Conservation (phyloP, 1,140 invertebrate genomes). For the Drosophila navojoa region DNA sequence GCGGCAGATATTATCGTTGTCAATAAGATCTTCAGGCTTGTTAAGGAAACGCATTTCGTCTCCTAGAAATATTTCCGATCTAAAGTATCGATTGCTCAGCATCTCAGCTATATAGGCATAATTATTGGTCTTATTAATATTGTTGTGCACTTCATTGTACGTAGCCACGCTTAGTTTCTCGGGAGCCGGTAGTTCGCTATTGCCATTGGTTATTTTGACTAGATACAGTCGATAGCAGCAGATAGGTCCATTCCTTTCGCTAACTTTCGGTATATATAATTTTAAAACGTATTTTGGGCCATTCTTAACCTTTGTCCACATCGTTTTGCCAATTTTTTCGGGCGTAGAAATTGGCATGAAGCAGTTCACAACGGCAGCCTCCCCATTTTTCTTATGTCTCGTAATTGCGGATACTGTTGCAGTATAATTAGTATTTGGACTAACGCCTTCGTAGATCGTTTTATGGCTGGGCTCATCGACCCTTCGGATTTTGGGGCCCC, state of each 20-base stretch:
- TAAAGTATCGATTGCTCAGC: constrained; percentile 87
- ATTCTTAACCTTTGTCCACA: constrained; percentile 89
- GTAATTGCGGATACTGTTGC: constrained; percentile 89
- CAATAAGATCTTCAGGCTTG: constrained; percentile 52
- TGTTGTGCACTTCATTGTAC: constrained; percentile 89
- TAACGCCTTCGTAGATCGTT: constrained; percentile 84
- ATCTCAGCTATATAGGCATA: constrained; percentile 93
- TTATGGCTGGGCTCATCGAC: constrained; percentile 84
- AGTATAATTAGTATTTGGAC: constrained; percentile 92
- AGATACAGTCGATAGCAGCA: constrained; percentile 93
- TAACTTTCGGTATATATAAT: constrained; percentile 89
- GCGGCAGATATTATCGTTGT: constrained; percentile 68
- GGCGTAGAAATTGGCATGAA: constrained; percentile 89
- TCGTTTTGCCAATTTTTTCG: constrained; percentile 86
- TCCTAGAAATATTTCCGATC: constrained; percentile 88
- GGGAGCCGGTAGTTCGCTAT: constrained; percentile 88
- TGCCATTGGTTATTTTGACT: constrained; percentile 88
- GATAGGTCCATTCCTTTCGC: constrained; percentile 93
- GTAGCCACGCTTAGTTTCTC: constrained; percentile 88
- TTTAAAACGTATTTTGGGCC: constrained; percentile 89
- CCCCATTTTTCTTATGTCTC: constrained; percentile 88
- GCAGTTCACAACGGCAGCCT: constrained; percentile 85
- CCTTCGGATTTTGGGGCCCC: constrained; percentile 86
- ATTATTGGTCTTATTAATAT: constrained; percentile 81
- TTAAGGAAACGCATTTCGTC: constrained; percentile 84